These are phyloP conservation scores for Parnassius apollo DNA, from an alignment of 2,888 invertebrate genomes.

Conservation along the genomic window DNA sequence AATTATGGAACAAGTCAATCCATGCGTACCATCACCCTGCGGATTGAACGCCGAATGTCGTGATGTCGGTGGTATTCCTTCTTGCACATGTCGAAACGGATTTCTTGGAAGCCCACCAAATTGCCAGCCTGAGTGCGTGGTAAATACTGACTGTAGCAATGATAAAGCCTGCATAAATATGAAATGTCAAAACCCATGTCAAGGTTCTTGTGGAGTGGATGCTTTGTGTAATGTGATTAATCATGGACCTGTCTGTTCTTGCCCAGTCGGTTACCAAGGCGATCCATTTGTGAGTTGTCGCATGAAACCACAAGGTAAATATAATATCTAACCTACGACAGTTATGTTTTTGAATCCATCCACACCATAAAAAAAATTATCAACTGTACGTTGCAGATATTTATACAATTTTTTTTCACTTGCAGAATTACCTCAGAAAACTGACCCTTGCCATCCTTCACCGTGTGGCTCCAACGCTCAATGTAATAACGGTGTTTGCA, in stretches of 20 bases:
- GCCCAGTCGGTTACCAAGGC: conserved; percentile 83
- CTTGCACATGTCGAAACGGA: conserved; percentile 84
- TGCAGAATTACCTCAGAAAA: conserved; percentile 57
- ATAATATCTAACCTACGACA: neutral
- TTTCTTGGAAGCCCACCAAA: conserved; percentile 87
- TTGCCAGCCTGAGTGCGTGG: conserved; percentile 87
- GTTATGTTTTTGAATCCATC: neutral
- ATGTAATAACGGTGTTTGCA: conserved; percentile 87
- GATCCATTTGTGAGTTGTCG: conserved; percentile 88
- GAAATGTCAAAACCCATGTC: conserved; percentile 89
- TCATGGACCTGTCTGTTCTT: conserved; percentile 87
- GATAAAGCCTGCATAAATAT: conserved; percentile 88
- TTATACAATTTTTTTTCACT: conserved; percentile 18
- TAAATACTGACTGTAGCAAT: conserved; percentile 87
- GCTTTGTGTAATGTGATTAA: conserved; percentile 88
- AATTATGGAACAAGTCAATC: conserved; percentile 61
- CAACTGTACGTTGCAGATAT: neutral
- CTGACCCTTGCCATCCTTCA: conserved; percentile 86
- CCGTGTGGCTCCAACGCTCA: conserved; percentile 90
- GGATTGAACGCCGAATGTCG: conserved; percentile 86
- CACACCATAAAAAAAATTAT: too few species aligned
- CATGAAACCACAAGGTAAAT: conserved; percentile 73
- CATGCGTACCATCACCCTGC: conserved; percentile 89
- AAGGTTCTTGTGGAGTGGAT: conserved; percentile 87
- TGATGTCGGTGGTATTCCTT: conserved; percentile 76